Evolutionary conservation across 2,797 vertebrate genomes (phyloP).

Genomic region (Epinephelus coioides): DNA sequence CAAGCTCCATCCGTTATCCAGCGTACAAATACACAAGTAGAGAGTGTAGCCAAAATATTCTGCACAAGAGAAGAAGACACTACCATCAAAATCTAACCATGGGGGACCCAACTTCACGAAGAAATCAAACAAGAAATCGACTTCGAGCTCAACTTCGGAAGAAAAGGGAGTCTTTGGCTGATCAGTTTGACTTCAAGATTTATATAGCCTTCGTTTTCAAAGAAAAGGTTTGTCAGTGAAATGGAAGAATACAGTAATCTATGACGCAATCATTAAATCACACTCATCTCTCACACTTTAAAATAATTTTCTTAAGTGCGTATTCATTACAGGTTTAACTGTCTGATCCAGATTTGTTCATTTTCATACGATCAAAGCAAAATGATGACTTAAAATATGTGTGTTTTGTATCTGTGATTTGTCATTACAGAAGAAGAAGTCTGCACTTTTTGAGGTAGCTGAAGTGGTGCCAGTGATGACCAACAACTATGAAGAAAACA

Average conservation of each 20-base stretch:
- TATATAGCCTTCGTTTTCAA: slow-evolving; percentile 99
- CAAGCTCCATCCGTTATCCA: slow-evolving; percentile 67
- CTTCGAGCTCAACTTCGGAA: slow-evolving; percentile 99
- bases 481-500: slow-evolving; percentile 99
- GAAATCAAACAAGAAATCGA: slow-evolving; percentile 99
- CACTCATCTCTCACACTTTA: too few relatives aligned
- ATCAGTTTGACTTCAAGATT: slow-evolving; percentile 99
- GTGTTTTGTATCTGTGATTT: not conserved
- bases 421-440: slow-evolving; percentile 94
- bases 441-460: slow-evolving; percentile 99
- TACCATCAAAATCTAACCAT: slow-evolving; percentile 91
- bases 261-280: not conserved
- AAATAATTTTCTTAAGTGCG: not conserved
- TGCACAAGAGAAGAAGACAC: slow-evolving; percentile 64
- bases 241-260: not conserved
- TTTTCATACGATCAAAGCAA: not conserved
- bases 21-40: slow-evolving; percentile 57
- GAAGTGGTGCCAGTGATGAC: slow-evolving; percentile 99
- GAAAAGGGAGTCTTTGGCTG: slow-evolving; percentile 99
- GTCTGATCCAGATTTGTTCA: rapidly evolving
- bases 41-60: slow-evolving; percentile 73
- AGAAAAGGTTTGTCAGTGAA: slow-evolving; percentile 93
- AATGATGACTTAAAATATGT: not conserved
- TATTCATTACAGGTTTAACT: not conserved
- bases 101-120: slow-evolving; percentile 99